These are phyloP conservation scores for Lordiphosa collinella DNA, from an alignment of 1,140 invertebrate species.

Conservation along the genomic window DNA sequence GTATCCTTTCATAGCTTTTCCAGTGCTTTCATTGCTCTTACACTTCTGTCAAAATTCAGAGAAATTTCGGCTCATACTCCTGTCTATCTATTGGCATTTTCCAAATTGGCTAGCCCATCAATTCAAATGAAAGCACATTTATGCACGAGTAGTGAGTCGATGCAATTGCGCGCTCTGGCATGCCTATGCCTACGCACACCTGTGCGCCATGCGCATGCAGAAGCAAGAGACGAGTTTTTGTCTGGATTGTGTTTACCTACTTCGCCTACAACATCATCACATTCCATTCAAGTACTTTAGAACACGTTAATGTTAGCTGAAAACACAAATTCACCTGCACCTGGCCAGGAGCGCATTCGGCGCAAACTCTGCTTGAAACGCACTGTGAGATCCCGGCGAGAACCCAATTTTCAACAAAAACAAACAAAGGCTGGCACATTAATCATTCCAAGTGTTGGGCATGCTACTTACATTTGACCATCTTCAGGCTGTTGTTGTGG, in stretches of 20 bases:
- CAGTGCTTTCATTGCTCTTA: no score
- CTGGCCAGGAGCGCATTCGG: slow-evolving; percentile 64
- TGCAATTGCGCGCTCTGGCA: no score
- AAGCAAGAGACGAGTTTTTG: no score
- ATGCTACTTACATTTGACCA: slow-evolving; percentile 71
- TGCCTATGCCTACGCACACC: no score
- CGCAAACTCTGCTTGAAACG: slow-evolving; percentile 53
- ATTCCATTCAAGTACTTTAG: slow-evolving; percentile 63
- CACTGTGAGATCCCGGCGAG: slow-evolving; percentile 30
- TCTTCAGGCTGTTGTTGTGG: slow-evolving; percentile 56
- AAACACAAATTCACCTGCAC: slow-evolving; percentile 55
- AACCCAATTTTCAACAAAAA: not conserved
- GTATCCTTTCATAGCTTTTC: no score
- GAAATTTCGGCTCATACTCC: no score
- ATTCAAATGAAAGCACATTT: no score
- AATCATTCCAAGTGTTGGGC: not conserved
- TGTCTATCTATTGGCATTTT: no score
- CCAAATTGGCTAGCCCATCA: no score
- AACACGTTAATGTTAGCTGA: slow-evolving; percentile 61
- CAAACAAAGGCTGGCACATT: slow-evolving; percentile 1
- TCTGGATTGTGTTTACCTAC: slow-evolving; percentile 57
- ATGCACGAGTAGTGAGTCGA: no score
- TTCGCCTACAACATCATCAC: slow-evolving; percentile 52
- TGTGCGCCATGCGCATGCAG: no score
- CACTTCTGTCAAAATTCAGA: no score